phyloP scores from a whole-genome alignment of 2,888 invertebrate species.

The Drosophila eohydei region DNA sequence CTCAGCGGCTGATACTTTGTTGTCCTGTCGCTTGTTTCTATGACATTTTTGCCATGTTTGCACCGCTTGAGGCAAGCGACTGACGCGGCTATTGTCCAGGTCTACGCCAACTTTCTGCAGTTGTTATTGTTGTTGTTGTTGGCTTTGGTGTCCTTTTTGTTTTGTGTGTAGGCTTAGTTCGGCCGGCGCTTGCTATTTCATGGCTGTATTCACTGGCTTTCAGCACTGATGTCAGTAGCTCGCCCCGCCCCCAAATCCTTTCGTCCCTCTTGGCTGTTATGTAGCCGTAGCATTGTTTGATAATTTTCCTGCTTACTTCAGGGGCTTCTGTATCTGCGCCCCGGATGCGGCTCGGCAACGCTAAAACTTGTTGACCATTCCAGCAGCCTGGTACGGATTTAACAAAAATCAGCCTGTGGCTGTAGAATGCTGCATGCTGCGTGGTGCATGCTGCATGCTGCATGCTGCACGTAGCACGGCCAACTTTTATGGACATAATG shows the following conservation, averaged over 20 bases:
- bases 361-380: conserved; percentile 62
- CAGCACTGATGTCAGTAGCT: conserved; percentile 41
- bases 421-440: conserved; percentile 7
- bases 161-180: conserved; percentile 58
- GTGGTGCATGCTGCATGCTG: conserved; percentile 22
- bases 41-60: conserved; percentile 50
- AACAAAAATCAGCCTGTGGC: conserved; percentile 35
- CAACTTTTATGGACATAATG: conserved; percentile 59
- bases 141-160: conserved; percentile 16
- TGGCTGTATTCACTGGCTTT: conserved; percentile 55
- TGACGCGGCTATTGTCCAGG: conserved; percentile 38
- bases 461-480: conserved; percentile 21
- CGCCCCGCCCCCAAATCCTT: neutral
- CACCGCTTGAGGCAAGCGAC: conserved; percentile 22
- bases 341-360: conserved; percentile 52
- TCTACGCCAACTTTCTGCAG: conserved; percentile 24
- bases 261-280: neutral
- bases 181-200: conserved; percentile 59
- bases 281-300: conserved; percentile 64
- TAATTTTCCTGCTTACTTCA: conserved; percentile 65
- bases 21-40: conserved; percentile 34
- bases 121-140: conserved; percentile 23
- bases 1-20: conserved; percentile 37
- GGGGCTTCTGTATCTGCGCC: conserved; percentile 6
- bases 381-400: conserved; percentile 29